Conservation (phyloP, 2,888 invertebrate species). For the Bombylius major region DNA sequence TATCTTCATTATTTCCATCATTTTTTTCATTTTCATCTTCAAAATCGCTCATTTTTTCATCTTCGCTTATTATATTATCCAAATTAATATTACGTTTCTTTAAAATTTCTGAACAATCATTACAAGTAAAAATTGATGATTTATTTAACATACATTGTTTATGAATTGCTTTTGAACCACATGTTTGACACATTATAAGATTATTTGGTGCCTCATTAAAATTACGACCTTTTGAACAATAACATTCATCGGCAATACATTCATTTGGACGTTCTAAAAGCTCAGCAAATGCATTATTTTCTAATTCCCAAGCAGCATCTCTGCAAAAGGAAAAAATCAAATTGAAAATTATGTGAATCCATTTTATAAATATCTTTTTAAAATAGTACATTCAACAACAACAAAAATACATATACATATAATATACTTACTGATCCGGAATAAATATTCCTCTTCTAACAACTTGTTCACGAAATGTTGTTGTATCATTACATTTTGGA, state of each 20-base stretch:
- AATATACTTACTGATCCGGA: conserved; percentile 54
- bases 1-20: conserved; percentile 1
- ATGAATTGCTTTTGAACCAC: conserved; percentile 23
- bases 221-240: conserved; percentile 44
- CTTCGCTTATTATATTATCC: not conserved
- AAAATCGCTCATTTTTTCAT: not conserved
- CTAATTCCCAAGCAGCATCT: conserved; percentile 74
- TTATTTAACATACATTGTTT: conserved; percentile 8
- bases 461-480: conserved; percentile 48
- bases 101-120: conserved; percentile 3
- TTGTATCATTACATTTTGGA: conserved; percentile 64
- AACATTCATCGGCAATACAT: conserved; percentile 49
- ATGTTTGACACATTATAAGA: conserved; percentile 21
- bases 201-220: conserved; percentile 15
- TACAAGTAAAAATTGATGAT: conserved; percentile 5
- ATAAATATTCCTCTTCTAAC: conserved; percentile 58
- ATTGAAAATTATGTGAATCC: not conserved
- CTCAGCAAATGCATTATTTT: conserved; percentile 61
- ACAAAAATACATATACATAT: no score
- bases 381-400: not conserved
- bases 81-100: not conserved
- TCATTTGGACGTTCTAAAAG: conserved; percentile 46
- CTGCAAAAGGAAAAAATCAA: conserved; percentile 33
- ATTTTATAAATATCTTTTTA: not conserved
- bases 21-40: not conserved